phyloP scores from a whole-genome alignment of 2,113 vertebrate genomes.

The Phyllostomus hastatus region DNA sequence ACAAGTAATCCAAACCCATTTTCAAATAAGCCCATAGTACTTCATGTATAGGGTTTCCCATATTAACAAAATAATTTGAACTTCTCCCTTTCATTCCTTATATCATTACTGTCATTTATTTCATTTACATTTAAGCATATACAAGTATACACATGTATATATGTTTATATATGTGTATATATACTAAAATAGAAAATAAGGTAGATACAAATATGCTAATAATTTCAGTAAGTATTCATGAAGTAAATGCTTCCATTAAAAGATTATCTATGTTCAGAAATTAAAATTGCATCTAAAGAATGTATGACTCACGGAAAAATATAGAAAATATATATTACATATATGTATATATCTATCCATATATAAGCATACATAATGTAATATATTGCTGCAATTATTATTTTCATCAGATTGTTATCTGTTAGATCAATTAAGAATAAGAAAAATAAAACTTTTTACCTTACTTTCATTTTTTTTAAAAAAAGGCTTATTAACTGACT shows the following conservation, averaged over 20 bases:
- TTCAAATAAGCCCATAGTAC: neutral
- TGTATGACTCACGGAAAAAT: neutral
- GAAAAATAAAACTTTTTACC: neutral
- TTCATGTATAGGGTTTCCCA: neutral
- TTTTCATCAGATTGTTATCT: neutral
- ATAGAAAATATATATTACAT: neutral
- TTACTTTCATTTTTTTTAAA: neutral
- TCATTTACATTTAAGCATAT: neutral
- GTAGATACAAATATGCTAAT: neutral
- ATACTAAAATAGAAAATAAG: neutral
- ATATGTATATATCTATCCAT: neutral
- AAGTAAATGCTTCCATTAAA: neutral
- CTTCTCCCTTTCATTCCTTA: neutral
- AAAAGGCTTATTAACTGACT: constrained; percentile 4
- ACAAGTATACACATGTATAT: neutral
- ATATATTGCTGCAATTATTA: neutral
- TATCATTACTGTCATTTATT: neutral
- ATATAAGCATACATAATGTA: neutral
- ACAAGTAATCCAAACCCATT: neutral
- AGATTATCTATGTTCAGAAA: neutral
- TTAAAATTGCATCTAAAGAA: neutral
- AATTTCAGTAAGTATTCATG: neutral
- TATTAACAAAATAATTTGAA: neutral
- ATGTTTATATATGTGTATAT: neutral
- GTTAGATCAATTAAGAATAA: neutral